Conservation (phyloP, 2,113 vertebrate species). For the Grantiella picta region DNA sequence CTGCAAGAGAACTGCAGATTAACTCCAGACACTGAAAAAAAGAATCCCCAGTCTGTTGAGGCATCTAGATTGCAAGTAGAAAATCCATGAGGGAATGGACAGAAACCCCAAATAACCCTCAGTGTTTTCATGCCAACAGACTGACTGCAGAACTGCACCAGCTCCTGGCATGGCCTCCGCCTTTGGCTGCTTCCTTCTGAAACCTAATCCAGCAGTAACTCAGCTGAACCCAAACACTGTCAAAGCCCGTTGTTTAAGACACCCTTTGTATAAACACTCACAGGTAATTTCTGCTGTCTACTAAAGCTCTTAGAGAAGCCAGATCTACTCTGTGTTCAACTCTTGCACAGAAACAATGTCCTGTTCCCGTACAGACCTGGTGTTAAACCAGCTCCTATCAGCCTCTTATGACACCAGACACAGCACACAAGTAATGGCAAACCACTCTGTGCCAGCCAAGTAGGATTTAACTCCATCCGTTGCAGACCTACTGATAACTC, state of each 20-base stretch:
- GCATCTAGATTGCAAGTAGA: fast-evolving
- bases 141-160: background rate
- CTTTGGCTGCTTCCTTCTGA: background rate
- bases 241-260: background rate
- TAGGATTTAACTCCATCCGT: background rate
- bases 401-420: fast-evolving
- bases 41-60: background rate
- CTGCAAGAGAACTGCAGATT: background rate
- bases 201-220: background rate
- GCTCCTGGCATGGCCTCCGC: background rate
- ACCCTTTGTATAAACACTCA: background rate
- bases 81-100: background rate
- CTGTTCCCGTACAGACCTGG: background rate
- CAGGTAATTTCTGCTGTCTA: background rate
- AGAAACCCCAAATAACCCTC: background rate
- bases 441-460: background rate
- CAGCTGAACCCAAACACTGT: background rate
- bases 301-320: background rate
- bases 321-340: background rate
- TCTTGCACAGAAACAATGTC: fast-evolving
- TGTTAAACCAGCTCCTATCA: background rate
- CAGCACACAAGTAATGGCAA: background rate
- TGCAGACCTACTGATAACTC: background rate
- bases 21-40: background rate
- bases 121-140: background rate